Evolutionary conservation across 2,113 vertebrate genomes (phyloP), one percentile per base, ranked within the genome.

Genomic region (Scartelaos histophorus): DNA sequence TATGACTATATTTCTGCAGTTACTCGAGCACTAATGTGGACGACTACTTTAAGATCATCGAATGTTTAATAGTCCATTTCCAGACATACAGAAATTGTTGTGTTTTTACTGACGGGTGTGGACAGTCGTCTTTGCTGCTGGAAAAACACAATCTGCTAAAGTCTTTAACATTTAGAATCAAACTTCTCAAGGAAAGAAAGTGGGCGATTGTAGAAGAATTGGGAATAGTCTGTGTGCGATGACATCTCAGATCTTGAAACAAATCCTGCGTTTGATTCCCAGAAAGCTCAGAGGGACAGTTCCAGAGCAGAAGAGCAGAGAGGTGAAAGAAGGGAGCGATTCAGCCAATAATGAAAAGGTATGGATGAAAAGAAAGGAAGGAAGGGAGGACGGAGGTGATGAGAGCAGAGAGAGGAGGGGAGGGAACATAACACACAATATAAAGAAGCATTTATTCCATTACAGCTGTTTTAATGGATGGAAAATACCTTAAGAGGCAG

Each of bases 71-170:
- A 58, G 21, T 13, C 22, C 11, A 24, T 12, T 15, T 24, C 70
- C 60, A 13, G 6, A 34, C 22, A 6, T n/a, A 58, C 65, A 79
- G 75, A 69, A 66, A 64, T 82, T 82, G 4, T 25, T 84, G 83
- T 82, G 82, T 82, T 72, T 87, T 78, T 83, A 73, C 73, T 38
- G 86, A 66, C 73, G 84, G 87, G 84, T 53, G 84, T 89, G 82
- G 53, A 72, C 46, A 25, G 73, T 58, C 74, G 46, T 49, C 74
- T 76, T 74, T 24, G 22, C 69, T 49, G 51, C 74, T 3, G 74
- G 62, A 11, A 57, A 64, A 56, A 21, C 1, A 46, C 49, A 68
- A 82, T 62, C 64, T 75, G 75, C 65, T 29, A n/a, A 80, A 82
- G 56, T 13, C 74, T 66, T 81, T 66, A 69, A 60, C 67, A 67